phyloP scores from a whole-genome alignment of 1,140 invertebrate genomes.

The Metopolophium dirhodum region DNA sequence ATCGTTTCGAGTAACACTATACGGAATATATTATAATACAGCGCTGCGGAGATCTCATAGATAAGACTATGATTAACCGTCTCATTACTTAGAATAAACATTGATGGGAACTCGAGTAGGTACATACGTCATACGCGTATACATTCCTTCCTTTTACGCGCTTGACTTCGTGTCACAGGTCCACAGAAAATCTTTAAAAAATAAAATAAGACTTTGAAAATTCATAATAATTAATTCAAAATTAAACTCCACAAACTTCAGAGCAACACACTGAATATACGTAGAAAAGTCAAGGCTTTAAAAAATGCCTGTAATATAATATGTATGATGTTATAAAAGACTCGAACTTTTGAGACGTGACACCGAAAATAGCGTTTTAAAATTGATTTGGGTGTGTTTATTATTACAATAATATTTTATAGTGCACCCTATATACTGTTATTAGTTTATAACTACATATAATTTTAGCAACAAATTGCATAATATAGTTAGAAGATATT shows the following conservation, averaged over 20 bases:
- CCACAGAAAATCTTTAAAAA: not conserved
- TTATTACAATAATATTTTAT: too few relatives aligned
- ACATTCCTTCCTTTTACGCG: not conserved
- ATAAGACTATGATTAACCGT: slow-evolving; percentile 19
- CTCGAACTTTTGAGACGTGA: not conserved
- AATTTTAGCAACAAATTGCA: too few relatives aligned
- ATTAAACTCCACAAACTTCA: not conserved
- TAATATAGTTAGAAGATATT: too few relatives aligned
- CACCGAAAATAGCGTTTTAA: not conserved
- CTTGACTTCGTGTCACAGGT: not conserved
- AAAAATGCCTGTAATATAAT: not conserved
- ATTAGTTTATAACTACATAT: not conserved
- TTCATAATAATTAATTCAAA: not conserved
- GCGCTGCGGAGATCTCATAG: not conserved
- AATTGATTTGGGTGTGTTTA: not conserved
- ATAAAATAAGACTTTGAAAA: not conserved
- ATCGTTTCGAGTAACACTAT: slow-evolving; percentile 20
- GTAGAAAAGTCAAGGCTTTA: not conserved
- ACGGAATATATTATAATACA: not conserved
- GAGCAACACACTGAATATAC: too few relatives aligned
- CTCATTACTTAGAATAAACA: slow-evolving; percentile 37
- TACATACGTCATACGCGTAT: not conserved
- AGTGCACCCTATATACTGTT: too few relatives aligned
- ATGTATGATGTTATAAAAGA: not conserved
- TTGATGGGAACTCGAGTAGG: slow-evolving; percentile 10